Base-by-base conservation (phyloP, 2,797 vertebrate species). In the Mionectes olivaceus region DNA sequence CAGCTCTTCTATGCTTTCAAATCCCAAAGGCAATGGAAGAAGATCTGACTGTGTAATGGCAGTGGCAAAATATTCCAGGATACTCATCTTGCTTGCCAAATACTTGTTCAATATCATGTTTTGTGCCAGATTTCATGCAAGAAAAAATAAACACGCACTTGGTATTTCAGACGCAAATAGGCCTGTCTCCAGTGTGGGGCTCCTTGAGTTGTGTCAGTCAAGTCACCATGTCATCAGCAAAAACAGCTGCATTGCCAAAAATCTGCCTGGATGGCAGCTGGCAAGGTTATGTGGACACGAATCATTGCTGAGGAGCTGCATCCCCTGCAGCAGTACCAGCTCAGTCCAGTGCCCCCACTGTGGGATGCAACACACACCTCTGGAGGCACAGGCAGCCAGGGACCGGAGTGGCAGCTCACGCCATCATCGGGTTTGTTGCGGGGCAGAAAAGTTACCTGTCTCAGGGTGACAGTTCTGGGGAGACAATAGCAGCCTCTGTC, bases 291-390 rank as follows among this genome's bases (percentile, higher is more conserved):
- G 4, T 3, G 10, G 30, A 8, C 2, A 0, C 0, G 2, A 78
- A 39, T 32, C 25, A 3, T 53, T n/a, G 53, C 57, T 56, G 44
- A 37, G 47, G 43, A 63, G 1, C 71, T 57, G 43, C 3, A 2
- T 43, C 16, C 13, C 37, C 22, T 21, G 5, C 57, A 46, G 64
- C 71, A 70, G n/a, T 3, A 1, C 59, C 1, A 2, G 53, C 32
- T 81, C 44, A 28, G n/a, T 47, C 57, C 15, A 22, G 19, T 28
- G 28, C 24, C n/a, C 15, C 14, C 0, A 0, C 11, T 0, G 0
- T 47, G 1, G 0, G 22, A 73, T 80, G 46, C 0, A 0, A 2
- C 18, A 33, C 3, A 2, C 35, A 47, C 9, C 41, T 52, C 28
- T 16, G 52, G 41, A 33, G 41, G 49, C 68, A 10, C 37, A 41